Evolutionary conservation across 1,140 invertebrate species (phyloP).

Genomic region (Cyrtorhinus lividipennis): DNA sequence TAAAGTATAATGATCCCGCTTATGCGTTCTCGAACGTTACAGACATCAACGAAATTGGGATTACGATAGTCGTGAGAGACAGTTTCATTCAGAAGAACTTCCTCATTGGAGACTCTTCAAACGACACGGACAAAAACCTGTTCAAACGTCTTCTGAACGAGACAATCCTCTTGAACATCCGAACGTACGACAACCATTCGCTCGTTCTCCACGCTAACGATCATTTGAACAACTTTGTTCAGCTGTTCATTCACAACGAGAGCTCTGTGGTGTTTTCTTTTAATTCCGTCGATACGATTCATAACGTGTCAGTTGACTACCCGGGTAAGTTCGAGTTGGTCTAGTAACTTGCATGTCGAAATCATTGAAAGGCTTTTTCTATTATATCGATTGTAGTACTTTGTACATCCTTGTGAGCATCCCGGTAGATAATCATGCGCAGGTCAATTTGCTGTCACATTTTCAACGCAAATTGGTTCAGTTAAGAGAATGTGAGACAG

Average conservation of each 20-base stretch:
- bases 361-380: not conserved
- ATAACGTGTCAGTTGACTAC: constrained; percentile 59
- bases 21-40: not conserved
- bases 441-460: too few relatives aligned
- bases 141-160: constrained; percentile 46
- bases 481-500: too few relatives aligned
- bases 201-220: constrained; percentile 82
- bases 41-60: constrained; percentile 80
- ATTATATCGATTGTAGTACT: too few relatives aligned
- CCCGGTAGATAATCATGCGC: too few relatives aligned
- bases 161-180: constrained; percentile 68
- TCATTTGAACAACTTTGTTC: constrained; percentile 85
- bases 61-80: constrained; percentile 70
- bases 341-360: not conserved
- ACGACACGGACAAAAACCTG: constrained; percentile 43
- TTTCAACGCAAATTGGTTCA: too few relatives aligned
- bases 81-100: constrained; percentile 67
- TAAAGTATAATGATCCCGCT: too few relatives aligned
- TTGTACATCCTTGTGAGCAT: too few relatives aligned
- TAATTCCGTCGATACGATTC: constrained; percentile 63
- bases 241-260: constrained; percentile 66
- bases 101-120: constrained; percentile 36
- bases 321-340: constrained; percentile 36
- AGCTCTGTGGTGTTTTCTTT: constrained; percentile 64
- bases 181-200: constrained; percentile 69